These are phyloP conservation scores for Edolisoma coerulescens DNA, from an alignment of 2,113 vertebrate genomes.

Conservation along the genomic window DNA sequence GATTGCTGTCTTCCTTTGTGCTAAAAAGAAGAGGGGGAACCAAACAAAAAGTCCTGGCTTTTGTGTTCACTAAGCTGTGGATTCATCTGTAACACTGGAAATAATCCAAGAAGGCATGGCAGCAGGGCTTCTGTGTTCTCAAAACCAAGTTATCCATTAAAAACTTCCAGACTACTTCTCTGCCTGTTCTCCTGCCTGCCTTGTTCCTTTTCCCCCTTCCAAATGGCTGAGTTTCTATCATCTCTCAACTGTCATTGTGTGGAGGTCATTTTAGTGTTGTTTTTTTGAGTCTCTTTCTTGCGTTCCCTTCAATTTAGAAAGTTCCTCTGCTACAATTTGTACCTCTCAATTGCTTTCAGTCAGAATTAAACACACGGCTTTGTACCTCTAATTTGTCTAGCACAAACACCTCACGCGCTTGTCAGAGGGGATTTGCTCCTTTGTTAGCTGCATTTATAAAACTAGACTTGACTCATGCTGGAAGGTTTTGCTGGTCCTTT, in stretches of 20 bases:
- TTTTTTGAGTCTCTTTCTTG: background rate
- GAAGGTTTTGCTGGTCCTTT: conserved; percentile 39
- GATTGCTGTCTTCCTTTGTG: background rate
- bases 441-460: conserved; percentile 26
- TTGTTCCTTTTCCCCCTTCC: background rate
- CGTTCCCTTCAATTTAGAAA: conserved; percentile 20
- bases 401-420: conserved; percentile 41
- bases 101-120: background rate
- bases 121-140: background rate
- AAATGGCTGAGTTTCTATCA: background rate
- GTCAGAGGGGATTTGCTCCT: conserved; percentile 56
- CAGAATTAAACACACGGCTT: conserved; percentile 46
- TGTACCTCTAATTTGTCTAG: conserved; percentile 49
- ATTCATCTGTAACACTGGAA: background rate
- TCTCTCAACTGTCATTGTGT: background rate
- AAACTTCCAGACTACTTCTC: background rate
- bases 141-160: conserved; percentile 9
- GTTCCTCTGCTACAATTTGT: conserved; percentile 42
- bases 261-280: background rate
- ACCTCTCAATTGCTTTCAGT: conserved; percentile 49
- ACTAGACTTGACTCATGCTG: conserved; percentile 31
- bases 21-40: background rate
- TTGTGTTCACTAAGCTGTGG: background rate
- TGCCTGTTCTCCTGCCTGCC: background rate
- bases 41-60: background rate